Conservation (phyloP, 2,797 vertebrate species). For the Hipposideros larvatus region DNA sequence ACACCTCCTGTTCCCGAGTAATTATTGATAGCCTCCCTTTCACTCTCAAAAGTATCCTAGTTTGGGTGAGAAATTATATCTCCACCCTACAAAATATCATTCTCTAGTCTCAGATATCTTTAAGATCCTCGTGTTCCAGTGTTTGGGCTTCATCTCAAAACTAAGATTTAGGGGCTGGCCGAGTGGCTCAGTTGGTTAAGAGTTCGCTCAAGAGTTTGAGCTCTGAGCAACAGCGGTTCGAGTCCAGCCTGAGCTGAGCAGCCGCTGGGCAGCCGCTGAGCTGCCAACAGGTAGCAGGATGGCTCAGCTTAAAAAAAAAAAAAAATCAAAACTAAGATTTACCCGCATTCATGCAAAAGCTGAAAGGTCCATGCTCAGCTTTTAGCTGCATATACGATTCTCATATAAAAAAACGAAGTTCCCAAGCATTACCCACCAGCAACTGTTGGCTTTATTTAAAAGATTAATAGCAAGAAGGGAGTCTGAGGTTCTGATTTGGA, state of each 20-base stretch:
- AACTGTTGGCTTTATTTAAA: background rate
- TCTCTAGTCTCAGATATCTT: background rate
- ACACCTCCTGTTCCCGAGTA: background rate
- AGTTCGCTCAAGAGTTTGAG: too few relatives aligned
- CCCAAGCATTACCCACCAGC: background rate
- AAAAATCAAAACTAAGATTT: background rate
- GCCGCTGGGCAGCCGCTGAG: too few relatives aligned
- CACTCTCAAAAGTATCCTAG: background rate
- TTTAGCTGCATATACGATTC: background rate
- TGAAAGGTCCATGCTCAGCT: background rate
- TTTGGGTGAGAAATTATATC: background rate
- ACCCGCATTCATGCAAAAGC: background rate
- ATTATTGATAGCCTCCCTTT: background rate
- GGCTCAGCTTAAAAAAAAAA: too few relatives aligned
- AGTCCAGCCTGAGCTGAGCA: too few relatives aligned
- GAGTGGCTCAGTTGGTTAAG: too few relatives aligned
- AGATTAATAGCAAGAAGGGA: background rate
- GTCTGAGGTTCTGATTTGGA: background rate
- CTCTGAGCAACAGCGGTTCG: too few relatives aligned
- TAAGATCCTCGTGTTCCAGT: background rate
- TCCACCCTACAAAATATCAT: background rate
- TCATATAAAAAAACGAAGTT: conserved; percentile 25
- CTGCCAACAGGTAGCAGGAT: too few relatives aligned
- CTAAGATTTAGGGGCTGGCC: background rate
- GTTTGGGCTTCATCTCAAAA: background rate